phyloP scores from a whole-genome alignment of 2,797 vertebrate genomes.

The Eidolon dupreanum region DNA sequence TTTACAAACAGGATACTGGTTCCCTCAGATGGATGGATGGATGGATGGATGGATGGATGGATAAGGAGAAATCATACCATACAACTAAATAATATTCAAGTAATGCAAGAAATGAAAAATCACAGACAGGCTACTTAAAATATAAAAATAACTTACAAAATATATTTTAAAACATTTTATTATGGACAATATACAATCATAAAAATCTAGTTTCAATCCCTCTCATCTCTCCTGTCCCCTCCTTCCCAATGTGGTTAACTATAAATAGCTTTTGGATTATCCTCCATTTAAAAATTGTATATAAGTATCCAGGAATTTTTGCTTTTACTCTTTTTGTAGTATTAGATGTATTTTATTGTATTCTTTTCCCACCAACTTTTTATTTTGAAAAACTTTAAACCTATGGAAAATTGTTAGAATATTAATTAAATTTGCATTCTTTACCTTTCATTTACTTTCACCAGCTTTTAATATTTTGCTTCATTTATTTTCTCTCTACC shows the following conservation, averaged over 20 bases:
- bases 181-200: neutral
- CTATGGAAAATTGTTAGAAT: neutral
- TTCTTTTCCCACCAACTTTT: neutral
- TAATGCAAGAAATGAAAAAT: neutral
- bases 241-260: neutral
- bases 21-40: neutral
- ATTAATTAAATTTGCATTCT: neutral
- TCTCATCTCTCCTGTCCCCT: neutral
- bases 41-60: neutral
- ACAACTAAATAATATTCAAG: neutral
- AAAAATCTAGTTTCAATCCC: neutral
- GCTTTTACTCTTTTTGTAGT: neutral
- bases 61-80: neutral
- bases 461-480: neutral
- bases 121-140: neutral
- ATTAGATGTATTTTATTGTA: neutral
- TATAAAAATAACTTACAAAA: neutral
- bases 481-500: neutral
- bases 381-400: neutral
- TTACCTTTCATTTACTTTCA: neutral
- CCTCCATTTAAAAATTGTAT: neutral
- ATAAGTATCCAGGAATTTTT: neutral
- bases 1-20: neutral
- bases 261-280: neutral
- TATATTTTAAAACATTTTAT: neutral